phyloP scores from a whole-genome alignment of 1,140 invertebrate genomes.

The Drosophila sp. region DNA sequence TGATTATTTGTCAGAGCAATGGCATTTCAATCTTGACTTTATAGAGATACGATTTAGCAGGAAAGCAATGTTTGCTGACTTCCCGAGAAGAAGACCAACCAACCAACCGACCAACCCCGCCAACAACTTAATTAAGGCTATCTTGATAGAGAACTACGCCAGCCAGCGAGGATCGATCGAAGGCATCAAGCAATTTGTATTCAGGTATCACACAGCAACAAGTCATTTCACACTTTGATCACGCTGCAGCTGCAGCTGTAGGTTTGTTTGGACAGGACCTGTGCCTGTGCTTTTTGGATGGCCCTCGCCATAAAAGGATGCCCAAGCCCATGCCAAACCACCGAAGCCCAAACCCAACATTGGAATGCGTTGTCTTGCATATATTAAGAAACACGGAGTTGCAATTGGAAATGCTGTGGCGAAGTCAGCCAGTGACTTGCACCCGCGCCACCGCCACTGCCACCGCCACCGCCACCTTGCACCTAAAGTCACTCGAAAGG shows the following conservation, averaged over 20 bases:
- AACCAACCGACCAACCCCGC: not conserved
- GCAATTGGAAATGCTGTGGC: slow-evolving; percentile 23
- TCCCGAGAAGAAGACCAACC: slow-evolving; percentile 36
- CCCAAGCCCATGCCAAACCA: slow-evolving; percentile 20
- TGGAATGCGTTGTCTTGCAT: slow-evolving; percentile 69
- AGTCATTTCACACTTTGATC: slow-evolving; percentile 82
- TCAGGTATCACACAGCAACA: slow-evolving; percentile 75
- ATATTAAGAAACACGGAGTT: slow-evolving; percentile 61
- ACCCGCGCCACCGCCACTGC: slow-evolving; percentile 22
- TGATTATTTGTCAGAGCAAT: slow-evolving; percentile 28
- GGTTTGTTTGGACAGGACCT: slow-evolving; percentile 19
- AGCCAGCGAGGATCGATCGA: slow-evolving; percentile 40
- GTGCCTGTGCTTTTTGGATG: slow-evolving; percentile 21
- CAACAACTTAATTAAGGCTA: slow-evolving; percentile 76
- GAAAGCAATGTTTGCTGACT: slow-evolving; percentile 20
- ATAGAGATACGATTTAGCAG: slow-evolving; percentile 24
- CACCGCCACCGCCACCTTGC: too few relatives aligned
- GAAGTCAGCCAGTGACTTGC: slow-evolving; percentile 7
- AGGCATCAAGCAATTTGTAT: slow-evolving; percentile 81
- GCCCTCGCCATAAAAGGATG: slow-evolving; percentile 72
- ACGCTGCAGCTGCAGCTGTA: slow-evolving; percentile 62
- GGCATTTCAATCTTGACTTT: slow-evolving; percentile 38
- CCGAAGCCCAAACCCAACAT: slow-evolving; percentile 35
- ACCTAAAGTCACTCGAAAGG: slow-evolving; percentile 27
- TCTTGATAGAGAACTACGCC: slow-evolving; percentile 39